Conservation (phyloP, 2,888 invertebrate species). For the Eristalis arbustorum region DNA sequence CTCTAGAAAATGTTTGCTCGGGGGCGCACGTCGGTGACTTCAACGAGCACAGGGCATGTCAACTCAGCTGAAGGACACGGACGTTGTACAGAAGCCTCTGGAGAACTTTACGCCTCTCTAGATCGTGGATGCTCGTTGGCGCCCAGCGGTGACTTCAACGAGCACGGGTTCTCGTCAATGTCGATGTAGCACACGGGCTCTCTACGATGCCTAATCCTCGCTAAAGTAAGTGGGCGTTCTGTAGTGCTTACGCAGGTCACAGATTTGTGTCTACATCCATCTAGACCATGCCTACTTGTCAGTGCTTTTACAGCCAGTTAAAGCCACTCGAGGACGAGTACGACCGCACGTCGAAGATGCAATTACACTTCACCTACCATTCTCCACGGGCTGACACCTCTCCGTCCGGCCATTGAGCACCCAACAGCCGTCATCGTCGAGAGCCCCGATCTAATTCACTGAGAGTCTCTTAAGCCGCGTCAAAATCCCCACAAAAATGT, state of each 20-base stretch:
- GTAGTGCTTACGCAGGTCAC: background rate
- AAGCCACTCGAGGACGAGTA: too few relatives aligned
- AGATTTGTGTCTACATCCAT: background rate
- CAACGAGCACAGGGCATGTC: too few relatives aligned
- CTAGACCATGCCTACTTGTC: too few relatives aligned
- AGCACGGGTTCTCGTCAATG: background rate
- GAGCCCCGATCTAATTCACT: background rate
- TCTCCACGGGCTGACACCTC: background rate
- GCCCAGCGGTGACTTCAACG: background rate
- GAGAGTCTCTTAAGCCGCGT: background rate
- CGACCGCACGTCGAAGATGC: too few relatives aligned
- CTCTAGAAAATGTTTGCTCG: too few relatives aligned
- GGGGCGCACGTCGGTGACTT: too few relatives aligned
- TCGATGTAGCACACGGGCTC: background rate
- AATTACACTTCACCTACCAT: background rate
- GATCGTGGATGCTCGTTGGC: too few relatives aligned
- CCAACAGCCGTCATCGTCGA: background rate
- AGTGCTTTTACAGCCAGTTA: too few relatives aligned
- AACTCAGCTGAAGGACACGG: too few relatives aligned
- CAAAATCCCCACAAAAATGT: background rate
- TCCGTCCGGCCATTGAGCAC: background rate
- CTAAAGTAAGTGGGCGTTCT: background rate
- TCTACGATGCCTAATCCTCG: background rate
- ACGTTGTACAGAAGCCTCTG: too few relatives aligned
- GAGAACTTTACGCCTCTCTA: too few relatives aligned